Conservation (phyloP, 2,113 vertebrate genomes). For the Cottus gobio region DNA sequence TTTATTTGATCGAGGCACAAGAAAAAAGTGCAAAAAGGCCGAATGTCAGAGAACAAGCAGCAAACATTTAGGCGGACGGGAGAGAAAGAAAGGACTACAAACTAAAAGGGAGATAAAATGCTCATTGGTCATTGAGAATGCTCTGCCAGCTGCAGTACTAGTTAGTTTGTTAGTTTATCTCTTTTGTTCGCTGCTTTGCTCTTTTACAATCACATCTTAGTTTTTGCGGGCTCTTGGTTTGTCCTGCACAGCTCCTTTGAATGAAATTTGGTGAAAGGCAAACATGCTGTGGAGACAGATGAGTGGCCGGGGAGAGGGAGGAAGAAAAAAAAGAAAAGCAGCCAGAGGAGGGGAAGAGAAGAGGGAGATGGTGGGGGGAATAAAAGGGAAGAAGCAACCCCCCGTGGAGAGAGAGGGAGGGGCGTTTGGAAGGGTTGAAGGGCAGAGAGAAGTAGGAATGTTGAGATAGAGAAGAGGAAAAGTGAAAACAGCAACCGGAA, state of each 20-base stretch:
- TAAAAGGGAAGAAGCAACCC: conserved; percentile 79
- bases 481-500: conserved; percentile 59
- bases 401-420: conserved; percentile 74
- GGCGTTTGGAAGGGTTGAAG: conserved; percentile 72
- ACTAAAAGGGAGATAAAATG: conserved; percentile 4
- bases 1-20: conserved; percentile 1
- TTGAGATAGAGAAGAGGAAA: conserved; percentile 66
- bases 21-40: not conserved
- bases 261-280: conserved; percentile 77
- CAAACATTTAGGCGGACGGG: not conserved
- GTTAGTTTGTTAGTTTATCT: conserved; percentile 57
- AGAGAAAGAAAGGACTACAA: not conserved
- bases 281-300: conserved; percentile 80
- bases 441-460: conserved; percentile 74
- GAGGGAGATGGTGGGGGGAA: conserved; percentile 69
- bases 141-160: conserved; percentile 12
- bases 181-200: conserved; percentile 47
- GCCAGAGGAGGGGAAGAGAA: conserved; percentile 45
- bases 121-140: conserved; percentile 10
- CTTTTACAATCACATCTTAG: conserved; percentile 43
- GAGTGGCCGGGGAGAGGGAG: conserved; percentile 64
- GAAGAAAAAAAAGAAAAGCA: conserved; percentile 27
- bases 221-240: conserved; percentile 38
- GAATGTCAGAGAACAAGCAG: conserved; percentile 5
- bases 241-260: conserved; percentile 65